Conservation (phyloP, 2,797 vertebrate species). For the Hirundo rustica region DNA sequence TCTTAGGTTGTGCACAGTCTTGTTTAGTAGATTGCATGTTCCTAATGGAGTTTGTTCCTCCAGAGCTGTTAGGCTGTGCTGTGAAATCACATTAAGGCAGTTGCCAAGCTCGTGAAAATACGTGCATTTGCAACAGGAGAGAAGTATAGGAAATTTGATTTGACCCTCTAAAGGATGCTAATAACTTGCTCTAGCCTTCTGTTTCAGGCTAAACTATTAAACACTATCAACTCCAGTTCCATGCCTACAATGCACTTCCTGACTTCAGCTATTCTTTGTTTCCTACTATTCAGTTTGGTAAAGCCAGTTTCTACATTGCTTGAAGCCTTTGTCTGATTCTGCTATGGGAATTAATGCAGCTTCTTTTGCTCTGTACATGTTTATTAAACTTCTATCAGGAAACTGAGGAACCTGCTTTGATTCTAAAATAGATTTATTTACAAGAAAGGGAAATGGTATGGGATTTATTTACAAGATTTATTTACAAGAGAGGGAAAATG, state of each 20-base stretch:
- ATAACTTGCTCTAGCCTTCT: neutral
- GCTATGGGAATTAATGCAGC: slow-evolving; percentile 34
- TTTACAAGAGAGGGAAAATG: neutral
- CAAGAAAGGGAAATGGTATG: slow-evolving; percentile 5
- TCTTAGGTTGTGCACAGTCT: neutral
- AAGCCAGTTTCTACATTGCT: slow-evolving; percentile 26
- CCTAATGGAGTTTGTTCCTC: neutral
- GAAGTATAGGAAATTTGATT: slow-evolving; percentile 48
- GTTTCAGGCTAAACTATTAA: slow-evolving; percentile 57
- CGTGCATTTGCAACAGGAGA: slow-evolving; percentile 4
- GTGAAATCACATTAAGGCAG: neutral
- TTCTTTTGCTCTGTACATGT: slow-evolving; percentile 51
- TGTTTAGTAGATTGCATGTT: neutral
- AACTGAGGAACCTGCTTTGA: slow-evolving; percentile 57
- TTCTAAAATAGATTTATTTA: slow-evolving; percentile 44
- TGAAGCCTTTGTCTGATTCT: slow-evolving; percentile 56
- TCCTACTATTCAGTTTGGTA: slow-evolving; percentile 67
- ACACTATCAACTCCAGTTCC: slow-evolving; percentile 25
- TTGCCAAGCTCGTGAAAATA: slow-evolving; percentile 43
- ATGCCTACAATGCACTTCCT: slow-evolving; percentile 64
- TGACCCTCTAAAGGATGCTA: slow-evolving; percentile 31
- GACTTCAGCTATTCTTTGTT: slow-evolving; percentile 56
- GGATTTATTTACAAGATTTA: slow-evolving; percentile 7
- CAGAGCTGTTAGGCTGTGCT: slow-evolving; percentile 19
- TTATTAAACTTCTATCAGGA: slow-evolving; percentile 67